Evolutionary conservation across 1,140 invertebrate genomes (phyloP).

Genomic region (Caligus rogercresseyi): DNA sequence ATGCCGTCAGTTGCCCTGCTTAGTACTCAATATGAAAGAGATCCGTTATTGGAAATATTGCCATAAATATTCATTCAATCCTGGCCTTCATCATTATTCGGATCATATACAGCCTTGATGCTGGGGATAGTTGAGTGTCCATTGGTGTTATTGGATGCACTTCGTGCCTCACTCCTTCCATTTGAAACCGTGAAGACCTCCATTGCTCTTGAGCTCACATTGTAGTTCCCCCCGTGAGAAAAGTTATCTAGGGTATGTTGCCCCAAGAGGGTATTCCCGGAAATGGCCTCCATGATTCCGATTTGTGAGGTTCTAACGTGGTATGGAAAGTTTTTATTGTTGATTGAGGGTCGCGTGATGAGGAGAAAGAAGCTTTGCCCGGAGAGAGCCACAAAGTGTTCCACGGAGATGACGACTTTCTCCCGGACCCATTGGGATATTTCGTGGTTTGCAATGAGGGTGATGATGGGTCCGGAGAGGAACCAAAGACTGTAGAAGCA

Average conservation of each 20-base stretch:
- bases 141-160: no score
- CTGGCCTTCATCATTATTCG: no score
- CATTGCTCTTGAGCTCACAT: neutral
- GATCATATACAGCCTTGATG: no score
- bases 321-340: slow-evolving; percentile 69
- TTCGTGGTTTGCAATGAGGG: slow-evolving; percentile 58
- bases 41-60: no score
- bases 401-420: slow-evolving; percentile 59
- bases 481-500: slow-evolving; percentile 63
- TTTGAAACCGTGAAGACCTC: neutral
- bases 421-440: slow-evolving; percentile 79
- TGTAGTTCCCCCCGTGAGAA: slow-evolving; percentile 7
- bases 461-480: slow-evolving; percentile 53
- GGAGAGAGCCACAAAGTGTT: slow-evolving; percentile 49
- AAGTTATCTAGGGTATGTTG: slow-evolving; percentile 15
- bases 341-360: slow-evolving; percentile 43
- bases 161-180: no score
- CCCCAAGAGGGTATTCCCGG: slow-evolving; percentile 8
- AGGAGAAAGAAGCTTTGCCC: slow-evolving; percentile 65
- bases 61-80: no score
- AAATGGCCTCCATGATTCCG: slow-evolving; percentile 17
- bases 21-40: no score
- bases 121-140: no score
- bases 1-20: no score
- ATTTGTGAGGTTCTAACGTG: slow-evolving; percentile 59